Percentiles rank a stretch among this genome's conserved stretches.
These are phyloP conservation scores for Notarius quadriscutis DNA, from an alignment of 2,113 vertebrate genomes.

Conservation along the genomic window DNA sequence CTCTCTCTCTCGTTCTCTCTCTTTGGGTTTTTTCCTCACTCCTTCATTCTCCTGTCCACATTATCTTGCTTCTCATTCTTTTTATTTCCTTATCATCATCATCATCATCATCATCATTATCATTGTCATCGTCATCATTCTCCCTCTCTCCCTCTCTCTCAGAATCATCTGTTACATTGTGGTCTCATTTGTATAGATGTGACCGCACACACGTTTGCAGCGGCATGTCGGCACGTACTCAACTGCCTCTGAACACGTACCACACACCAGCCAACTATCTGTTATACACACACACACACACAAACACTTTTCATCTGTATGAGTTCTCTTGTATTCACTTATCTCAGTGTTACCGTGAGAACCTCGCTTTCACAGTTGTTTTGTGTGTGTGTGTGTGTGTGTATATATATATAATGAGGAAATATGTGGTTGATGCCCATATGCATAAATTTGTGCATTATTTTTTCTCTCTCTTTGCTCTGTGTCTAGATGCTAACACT, in stretches of 20 bases:
- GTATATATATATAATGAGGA: background rate
- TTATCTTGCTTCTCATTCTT: constrained; percentile 51
- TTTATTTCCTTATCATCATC: constrained; percentile 31
- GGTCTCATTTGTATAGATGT: constrained; percentile 55
- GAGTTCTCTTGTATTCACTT: constrained; percentile 12
- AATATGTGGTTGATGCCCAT: background rate
- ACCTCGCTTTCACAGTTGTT: background rate
- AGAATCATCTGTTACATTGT: constrained; percentile 48
- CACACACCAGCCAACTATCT: constrained; percentile 55
- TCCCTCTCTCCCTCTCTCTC: constrained; percentile 58
- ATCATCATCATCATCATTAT: background rate
- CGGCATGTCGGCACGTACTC: constrained; percentile 71
- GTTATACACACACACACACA: constrained; percentile 26
- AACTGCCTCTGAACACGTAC: constrained; percentile 58
- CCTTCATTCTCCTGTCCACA: constrained; percentile 48
- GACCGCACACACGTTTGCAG: constrained; percentile 45
- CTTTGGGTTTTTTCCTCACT: constrained; percentile 48
- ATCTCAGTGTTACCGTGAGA: constrained; percentile 40
- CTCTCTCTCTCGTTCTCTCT: constrained; percentile 57
- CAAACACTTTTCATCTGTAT: constrained; percentile 3
- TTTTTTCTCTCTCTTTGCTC: background rate
- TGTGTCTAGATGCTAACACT: background rate
- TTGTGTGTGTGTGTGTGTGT: background rate
- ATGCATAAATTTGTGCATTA: constrained; percentile 2
- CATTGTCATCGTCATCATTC: constrained; percentile 48